These are phyloP conservation scores for Drosophila lowei DNA, from an alignment of 1,140 invertebrate genomes.

Conservation along the genomic window DNA sequence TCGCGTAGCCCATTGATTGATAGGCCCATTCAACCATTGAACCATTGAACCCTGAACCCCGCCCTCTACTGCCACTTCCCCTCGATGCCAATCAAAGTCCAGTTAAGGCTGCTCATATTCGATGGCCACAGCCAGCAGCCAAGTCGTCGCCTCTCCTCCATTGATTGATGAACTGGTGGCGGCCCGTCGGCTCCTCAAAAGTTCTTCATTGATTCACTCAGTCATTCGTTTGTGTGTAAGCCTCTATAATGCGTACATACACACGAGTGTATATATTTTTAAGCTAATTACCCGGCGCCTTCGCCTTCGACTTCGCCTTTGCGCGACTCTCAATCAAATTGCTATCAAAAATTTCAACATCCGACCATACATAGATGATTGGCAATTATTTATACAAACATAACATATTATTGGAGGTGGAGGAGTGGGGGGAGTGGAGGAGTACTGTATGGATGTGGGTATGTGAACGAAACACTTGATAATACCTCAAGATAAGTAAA, in stretches of 20 bases:
- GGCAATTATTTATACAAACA: conserved; percentile 7
- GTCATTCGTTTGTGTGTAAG: not conserved
- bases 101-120: conserved; percentile 1
- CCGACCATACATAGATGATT: conserved; percentile 18
- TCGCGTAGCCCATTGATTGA: conserved; percentile 40
- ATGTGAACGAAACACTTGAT: conserved; percentile 45
- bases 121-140: conserved; percentile 3
- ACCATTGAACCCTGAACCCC: conserved; percentile 25
- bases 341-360: conserved; percentile 21
- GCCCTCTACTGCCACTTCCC: not conserved
- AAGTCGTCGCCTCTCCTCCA: conserved; percentile 25
- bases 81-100: conserved; percentile 20
- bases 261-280: conserved; percentile 22
- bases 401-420: not conserved
- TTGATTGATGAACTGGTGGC: conserved; percentile 44
- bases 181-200: not conserved
- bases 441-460: conserved; percentile 4
- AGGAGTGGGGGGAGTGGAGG: not conserved
- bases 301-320: not conserved
- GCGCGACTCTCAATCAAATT: conserved; percentile 19
- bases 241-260: conserved; percentile 11
- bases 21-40: conserved; percentile 5
- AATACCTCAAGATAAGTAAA: conserved; percentile 47
- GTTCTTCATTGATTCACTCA: conserved; percentile 13
- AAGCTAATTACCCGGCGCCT: conserved; percentile 58